Percentiles rank a stretch among this genome's conserved stretches.
Conservation (phyloP, 1,140 invertebrate species). For the Microvelia longipes region DNA sequence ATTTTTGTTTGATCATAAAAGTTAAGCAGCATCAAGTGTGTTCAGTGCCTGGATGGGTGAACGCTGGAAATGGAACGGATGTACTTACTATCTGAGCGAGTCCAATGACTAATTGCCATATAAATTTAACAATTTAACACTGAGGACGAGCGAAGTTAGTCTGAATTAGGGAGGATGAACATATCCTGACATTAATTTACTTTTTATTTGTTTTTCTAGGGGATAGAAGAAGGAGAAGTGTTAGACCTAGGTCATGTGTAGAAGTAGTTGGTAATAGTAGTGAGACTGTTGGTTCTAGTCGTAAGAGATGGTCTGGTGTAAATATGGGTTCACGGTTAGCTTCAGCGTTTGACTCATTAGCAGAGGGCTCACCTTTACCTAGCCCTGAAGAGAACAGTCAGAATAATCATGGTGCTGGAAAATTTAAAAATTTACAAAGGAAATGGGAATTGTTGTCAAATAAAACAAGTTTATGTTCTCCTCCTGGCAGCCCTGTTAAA, state of each 20-base stretch:
- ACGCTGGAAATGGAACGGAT: too few species aligned
- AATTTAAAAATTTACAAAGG: conserved; percentile 62
- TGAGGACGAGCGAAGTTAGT: too few species aligned
- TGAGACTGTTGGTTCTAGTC: conserved; percentile 38
- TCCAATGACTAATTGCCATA: too few species aligned
- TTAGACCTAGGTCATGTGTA: conserved; percentile 47
- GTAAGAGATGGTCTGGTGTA: conserved; percentile 56
- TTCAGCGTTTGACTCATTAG: conserved; percentile 48
- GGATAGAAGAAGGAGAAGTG: background rate
- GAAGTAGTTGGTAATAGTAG: conserved; percentile 38
- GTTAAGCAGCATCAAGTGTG: too few species aligned
- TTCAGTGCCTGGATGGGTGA: too few species aligned
- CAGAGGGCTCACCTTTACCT: background rate
- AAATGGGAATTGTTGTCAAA: conserved; percentile 62
- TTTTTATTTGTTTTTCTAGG: too few species aligned
- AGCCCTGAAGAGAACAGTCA: conserved; percentile 20
- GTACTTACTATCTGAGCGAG: too few species aligned
- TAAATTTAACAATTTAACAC: too few species aligned
- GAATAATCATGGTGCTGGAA: conserved; percentile 29
- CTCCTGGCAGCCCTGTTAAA: conserved; percentile 16
- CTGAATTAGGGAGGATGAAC: too few species aligned
- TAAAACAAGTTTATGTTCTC: conserved; percentile 6
- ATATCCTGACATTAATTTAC: too few species aligned
- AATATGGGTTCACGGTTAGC: conserved; percentile 51
- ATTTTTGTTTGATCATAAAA: too few species aligned